Conservation (phyloP, 1,140 invertebrate species). For the Riptortus pedestris region DNA sequence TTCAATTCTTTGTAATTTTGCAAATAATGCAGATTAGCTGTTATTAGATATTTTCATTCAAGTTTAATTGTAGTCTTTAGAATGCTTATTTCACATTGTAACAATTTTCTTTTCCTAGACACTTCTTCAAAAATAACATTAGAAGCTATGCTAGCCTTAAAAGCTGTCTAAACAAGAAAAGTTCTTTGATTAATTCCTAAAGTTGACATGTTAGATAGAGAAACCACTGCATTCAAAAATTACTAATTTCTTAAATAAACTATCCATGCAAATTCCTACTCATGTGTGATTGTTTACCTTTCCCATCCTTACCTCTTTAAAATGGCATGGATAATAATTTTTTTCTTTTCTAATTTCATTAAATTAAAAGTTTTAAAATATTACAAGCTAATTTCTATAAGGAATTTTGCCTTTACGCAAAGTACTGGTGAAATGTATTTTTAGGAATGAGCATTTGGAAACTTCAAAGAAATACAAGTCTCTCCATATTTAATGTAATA, state of each 20-base stretch:
- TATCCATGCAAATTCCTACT: slow-evolving; percentile 30
- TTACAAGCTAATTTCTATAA: slow-evolving; percentile 21
- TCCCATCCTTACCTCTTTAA: slow-evolving; percentile 25
- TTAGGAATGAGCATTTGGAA: slow-evolving; percentile 26
- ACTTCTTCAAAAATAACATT: too few species aligned
- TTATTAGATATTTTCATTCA: too few species aligned
- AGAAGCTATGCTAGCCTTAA: too few species aligned
- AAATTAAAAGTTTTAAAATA: slow-evolving; percentile 7
- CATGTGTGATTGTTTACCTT: slow-evolving; percentile 31
- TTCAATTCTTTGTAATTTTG: too few species aligned
- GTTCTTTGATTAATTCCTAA: too few species aligned
- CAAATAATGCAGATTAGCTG: too few species aligned
- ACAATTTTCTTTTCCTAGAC: too few species aligned
- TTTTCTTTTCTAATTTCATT: slow-evolving; percentile 25
- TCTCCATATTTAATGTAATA: background rate
- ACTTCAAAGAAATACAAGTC: background rate
- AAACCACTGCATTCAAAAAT: too few species aligned
- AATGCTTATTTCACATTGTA: too few species aligned
- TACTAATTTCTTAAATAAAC: background rate
- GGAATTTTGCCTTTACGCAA: slow-evolving; percentile 17
- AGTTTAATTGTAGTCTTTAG: too few species aligned
- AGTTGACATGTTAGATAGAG: too few species aligned
- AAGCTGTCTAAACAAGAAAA: too few species aligned
- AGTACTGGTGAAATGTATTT: slow-evolving; percentile 24
- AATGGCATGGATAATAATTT: slow-evolving; percentile 31